Evolutionary conservation across 2,888 invertebrate species (phyloP).

Genomic region (Panorpa germanica): DNA sequence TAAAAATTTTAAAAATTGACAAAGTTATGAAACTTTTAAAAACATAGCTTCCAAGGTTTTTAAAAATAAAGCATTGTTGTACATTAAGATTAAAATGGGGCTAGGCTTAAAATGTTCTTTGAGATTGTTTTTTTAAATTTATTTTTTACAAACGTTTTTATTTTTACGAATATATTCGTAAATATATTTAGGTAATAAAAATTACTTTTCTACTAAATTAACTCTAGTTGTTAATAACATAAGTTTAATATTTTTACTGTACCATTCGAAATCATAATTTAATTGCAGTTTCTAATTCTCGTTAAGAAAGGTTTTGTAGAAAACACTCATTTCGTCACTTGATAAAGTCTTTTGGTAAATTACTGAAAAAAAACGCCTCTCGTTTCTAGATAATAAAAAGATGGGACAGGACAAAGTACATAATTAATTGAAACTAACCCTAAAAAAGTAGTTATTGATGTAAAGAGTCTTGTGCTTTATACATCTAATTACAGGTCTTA

Average conservation of each 20-base stretch:
- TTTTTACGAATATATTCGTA: too few species aligned
- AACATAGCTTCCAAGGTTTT: too few species aligned
- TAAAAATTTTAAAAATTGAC: too few species aligned
- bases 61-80: too few species aligned
- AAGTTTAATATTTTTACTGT: constrained; percentile 52
- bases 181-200: too few species aligned
- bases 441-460: constrained; percentile 54
- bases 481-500: constrained; percentile 50
- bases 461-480: constrained; percentile 42
- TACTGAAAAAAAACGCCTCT: constrained; percentile 32
- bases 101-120: too few species aligned
- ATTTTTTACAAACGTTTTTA: too few species aligned
- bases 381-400: constrained; percentile 28
- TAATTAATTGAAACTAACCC: constrained; percentile 26
- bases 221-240: constrained; percentile 41
- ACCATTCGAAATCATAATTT: constrained; percentile 68
- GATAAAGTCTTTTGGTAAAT: constrained; percentile 32
- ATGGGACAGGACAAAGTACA: constrained; percentile 4
- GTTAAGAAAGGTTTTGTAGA: constrained; percentile 72
- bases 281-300: constrained; percentile 60
- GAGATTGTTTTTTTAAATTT: too few species aligned
- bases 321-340: constrained; percentile 73
- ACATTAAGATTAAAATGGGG: too few species aligned
- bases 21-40: too few species aligned
- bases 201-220: too few species aligned